phyloP scores from a whole-genome alignment of 2,113 vertebrate genomes.

The Peromyscus leucopus region DNA sequence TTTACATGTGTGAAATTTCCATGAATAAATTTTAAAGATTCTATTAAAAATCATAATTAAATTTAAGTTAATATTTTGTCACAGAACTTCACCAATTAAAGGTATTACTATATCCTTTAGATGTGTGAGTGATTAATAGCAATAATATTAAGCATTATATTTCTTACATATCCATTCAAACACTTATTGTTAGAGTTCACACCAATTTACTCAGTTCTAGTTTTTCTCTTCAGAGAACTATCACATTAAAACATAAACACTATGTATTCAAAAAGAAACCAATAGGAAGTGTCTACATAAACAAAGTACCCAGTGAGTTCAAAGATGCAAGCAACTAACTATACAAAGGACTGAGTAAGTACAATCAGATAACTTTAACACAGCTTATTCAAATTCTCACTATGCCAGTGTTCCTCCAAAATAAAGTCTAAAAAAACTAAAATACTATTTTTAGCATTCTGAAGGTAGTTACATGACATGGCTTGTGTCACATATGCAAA shows the following conservation, averaged over 20 bases:
- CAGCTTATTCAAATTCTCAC: background rate
- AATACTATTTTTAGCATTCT: background rate
- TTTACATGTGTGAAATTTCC: background rate
- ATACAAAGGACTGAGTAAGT: conserved; percentile 12
- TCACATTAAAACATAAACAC: background rate
- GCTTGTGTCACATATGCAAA: background rate
- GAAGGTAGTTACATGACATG: background rate
- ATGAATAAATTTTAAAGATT: background rate
- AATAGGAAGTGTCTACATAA: background rate
- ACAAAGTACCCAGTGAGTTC: background rate
- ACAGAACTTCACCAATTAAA: conserved; percentile 18
- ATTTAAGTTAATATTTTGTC: background rate
- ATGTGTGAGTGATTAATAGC: background rate
- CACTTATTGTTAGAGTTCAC: background rate
- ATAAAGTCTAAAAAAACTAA: background rate
- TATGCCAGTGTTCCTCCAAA: background rate
- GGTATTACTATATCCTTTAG: background rate
- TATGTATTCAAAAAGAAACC: background rate
- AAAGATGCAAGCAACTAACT: conserved; percentile 7
- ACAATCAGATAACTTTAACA: background rate
- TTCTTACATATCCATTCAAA: conserved; percentile 40
- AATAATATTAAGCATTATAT: conserved; percentile 27
- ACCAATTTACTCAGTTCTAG: background rate
- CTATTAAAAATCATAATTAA: background rate
- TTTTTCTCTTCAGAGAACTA: background rate